Base-by-base conservation (phyloP, 2,888 invertebrate genomes). In the Cephus nigrinus region DNA sequence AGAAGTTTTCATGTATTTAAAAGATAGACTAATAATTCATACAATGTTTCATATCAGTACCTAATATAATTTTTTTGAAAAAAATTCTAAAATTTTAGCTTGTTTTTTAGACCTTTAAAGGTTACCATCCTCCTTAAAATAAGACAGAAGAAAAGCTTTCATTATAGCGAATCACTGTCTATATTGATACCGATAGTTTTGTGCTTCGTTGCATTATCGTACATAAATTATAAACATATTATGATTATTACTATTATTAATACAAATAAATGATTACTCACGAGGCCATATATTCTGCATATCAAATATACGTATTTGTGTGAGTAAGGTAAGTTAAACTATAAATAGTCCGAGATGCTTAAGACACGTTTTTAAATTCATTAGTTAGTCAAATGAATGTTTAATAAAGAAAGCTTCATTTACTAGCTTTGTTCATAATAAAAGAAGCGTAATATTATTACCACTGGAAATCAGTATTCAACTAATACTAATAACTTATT, bases 121-220 rank as follows among this genome's bases (percentile, higher is more conserved):
- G 40, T 23, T 23, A 40, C 23, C 5, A 40, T 55, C 9, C 2
- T 23, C 23, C 23, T 23, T 23, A 55, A 55, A 23, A 1, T 55
- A 55, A 55, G 40, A 55, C 40, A 55, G 40, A 55, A 55, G 40
- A 55, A 55, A 55, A 55, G 40, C 40, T 55, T 23, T 23, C 23
- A 9, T 23, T 55, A 55, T 23, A 55, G 23, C 40, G 40, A 55
- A 55, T 23, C 15, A 23, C 23, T 55, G 40, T 23, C 23, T 5
- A 23, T 1, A 55, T 55, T 23, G 40, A 55, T 23, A 55, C 23
- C 40, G 2, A 4, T 23, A 55, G 9, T 23, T 40, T 32, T 74
- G 77, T 71, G 77, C 77, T 74, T 74, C 74, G 77, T 40, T 74
- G 40, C 55, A 69, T 34, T 30, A 34, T 77, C 32, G 68, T 34